These are phyloP conservation scores for Gopherus evgoodei DNA, from an alignment of 2,113 vertebrate species.

Conservation along the genomic window DNA sequence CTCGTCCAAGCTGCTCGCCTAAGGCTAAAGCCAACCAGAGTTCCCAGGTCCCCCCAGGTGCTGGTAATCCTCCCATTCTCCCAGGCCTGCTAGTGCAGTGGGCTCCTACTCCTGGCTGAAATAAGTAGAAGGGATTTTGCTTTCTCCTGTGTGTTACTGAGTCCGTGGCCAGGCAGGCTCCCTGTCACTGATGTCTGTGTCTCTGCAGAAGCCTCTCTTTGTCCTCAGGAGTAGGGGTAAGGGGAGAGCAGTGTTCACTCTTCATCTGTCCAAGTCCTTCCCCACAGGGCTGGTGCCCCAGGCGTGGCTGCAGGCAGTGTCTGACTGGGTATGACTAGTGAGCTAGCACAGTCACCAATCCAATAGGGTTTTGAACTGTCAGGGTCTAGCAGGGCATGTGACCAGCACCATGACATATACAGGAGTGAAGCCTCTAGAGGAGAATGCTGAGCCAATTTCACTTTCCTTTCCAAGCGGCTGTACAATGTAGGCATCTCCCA, in stretches of 20 bases:
- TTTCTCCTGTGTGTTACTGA: background rate
- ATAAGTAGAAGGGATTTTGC: background rate
- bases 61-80: background rate
- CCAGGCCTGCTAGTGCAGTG: background rate
- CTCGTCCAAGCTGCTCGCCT: background rate
- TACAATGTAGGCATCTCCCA: background rate
- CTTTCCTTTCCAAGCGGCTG: background rate
- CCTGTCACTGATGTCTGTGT: background rate
- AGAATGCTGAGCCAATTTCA: background rate
- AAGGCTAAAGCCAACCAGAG: too few species aligned
- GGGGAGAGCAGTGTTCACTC: background rate
- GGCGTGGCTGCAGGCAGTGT: background rate
- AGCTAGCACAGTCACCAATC: background rate
- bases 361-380: background rate
- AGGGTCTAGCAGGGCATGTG: background rate
- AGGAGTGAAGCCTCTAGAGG: background rate
- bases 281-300: background rate
- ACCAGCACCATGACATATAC: background rate
- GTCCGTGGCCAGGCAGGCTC: background rate
- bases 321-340: background rate
- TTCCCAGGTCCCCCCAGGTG: background rate
- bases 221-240: too few species aligned
- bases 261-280: background rate
- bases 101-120: background rate
- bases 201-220: background rate